These are phyloP conservation scores for Climacteris rufus DNA, from an alignment of 2,113 vertebrate genomes.

Conservation along the genomic window DNA sequence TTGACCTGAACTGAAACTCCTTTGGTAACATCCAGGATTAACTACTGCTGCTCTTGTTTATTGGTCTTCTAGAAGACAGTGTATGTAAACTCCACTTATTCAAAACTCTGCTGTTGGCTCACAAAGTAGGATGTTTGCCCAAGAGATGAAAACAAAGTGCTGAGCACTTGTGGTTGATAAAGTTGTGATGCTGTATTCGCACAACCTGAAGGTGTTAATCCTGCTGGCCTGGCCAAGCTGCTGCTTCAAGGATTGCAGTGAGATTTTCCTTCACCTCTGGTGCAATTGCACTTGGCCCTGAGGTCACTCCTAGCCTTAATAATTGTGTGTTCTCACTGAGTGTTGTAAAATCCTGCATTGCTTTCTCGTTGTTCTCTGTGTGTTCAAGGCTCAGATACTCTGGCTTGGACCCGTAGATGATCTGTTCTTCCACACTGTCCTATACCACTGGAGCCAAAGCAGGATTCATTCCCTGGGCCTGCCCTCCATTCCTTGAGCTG, in stretches of 20 bases:
- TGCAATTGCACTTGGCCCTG: background rate
- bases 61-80: background rate
- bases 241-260: background rate
- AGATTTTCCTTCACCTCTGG: background rate
- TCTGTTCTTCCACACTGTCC: background rate
- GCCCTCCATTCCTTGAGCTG: background rate
- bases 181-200: background rate
- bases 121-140: background rate
- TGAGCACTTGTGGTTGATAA: background rate
- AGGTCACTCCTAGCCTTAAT: background rate
- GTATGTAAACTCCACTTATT: background rate
- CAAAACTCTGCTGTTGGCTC: background rate
- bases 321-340: background rate
- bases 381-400: background rate
- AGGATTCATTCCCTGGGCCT: background rate
- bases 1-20: background rate
- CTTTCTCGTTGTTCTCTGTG: background rate
- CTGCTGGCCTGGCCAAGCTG: background rate
- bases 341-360: background rate
- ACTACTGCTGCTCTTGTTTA: background rate
- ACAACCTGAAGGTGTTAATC: conserved; percentile 12
- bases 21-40: background rate
- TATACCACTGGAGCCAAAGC: background rate
- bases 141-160: background rate
- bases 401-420: background rate